phyloP scores from a whole-genome alignment of 2,888 invertebrate species.

The Cephus rjabovi region DNA sequence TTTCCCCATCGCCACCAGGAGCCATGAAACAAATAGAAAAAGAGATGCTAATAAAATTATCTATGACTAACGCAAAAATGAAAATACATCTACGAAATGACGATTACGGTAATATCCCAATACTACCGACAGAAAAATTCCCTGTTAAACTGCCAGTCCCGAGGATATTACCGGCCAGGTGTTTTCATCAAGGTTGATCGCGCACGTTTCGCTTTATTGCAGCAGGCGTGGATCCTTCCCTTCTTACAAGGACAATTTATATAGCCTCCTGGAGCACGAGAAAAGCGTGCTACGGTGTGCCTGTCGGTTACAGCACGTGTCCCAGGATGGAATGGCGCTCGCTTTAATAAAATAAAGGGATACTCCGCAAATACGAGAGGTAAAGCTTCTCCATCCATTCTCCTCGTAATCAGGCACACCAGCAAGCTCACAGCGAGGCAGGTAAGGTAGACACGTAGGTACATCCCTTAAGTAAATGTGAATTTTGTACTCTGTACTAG shows the following conservation, averaged over 20 bases:
- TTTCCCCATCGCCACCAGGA: not conserved
- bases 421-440: no score
- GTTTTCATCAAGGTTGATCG: slow-evolving; percentile 28
- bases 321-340: not conserved
- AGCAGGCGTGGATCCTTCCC: slow-evolving; percentile 15
- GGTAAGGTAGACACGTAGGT: no score
- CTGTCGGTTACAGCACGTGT: no score
- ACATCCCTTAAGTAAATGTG: no score
- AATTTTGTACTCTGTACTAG: no score
- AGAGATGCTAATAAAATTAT: not conserved
- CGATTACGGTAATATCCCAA: not conserved
- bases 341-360: slow-evolving; percentile 2
- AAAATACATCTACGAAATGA: not conserved
- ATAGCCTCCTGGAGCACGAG: slow-evolving; percentile 18
- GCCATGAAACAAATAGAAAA: not conserved
- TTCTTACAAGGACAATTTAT: slow-evolving; percentile 32
- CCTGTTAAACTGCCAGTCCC: not conserved
- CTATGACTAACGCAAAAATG: not conserved
- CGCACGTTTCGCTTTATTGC: slow-evolving; percentile 28
- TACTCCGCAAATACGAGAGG: not conserved
- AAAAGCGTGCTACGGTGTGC: slow-evolving; percentile 15
- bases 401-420: no score
- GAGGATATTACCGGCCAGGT: slow-evolving; percentile 35
- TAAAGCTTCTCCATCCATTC: no score
- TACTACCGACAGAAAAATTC: not conserved